These are phyloP conservation scores for Cromileptes altivelis DNA, from an alignment of 2,113 vertebrate species.

Conservation along the genomic window DNA sequence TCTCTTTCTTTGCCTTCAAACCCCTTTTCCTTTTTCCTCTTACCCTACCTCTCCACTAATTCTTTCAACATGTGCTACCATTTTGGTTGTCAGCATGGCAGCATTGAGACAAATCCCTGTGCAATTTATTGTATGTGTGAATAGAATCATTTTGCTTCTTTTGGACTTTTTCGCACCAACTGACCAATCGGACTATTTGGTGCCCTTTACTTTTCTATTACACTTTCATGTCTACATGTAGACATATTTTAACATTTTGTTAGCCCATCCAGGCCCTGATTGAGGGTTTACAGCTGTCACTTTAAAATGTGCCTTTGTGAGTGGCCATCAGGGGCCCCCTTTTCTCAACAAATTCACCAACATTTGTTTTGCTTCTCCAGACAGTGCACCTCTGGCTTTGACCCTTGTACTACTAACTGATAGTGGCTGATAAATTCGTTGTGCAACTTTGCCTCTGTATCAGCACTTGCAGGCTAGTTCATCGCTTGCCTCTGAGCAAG, in stretches of 20 bases:
- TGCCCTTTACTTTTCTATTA: neutral
- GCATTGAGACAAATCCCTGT: neutral
- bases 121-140: neutral
- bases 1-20: slow-evolving; percentile 30
- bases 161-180: neutral
- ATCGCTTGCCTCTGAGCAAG: neutral
- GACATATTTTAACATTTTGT: neutral
- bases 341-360: too few species aligned
- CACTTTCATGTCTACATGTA: neutral
- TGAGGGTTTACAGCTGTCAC: too few species aligned
- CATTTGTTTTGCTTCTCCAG: too few species aligned
- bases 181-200: neutral
- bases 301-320: too few species aligned
- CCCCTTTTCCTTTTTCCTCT: slow-evolving; percentile 40
- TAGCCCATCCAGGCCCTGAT: too few species aligned
- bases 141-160: neutral
- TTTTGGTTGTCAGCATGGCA: slow-evolving; percentile 9
- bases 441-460: too few species aligned
- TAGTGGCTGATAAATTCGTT: neutral
- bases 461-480: neutral
- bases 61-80: slow-evolving; percentile 45
- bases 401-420: neutral
- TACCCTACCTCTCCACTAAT: slow-evolving; percentile 34
- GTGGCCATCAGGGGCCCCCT: too few species aligned
- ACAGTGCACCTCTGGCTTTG: neutral